A percentile compares a stretch with the other conserved stretches of the same genome.
Evolutionary conservation across 2,888 invertebrate species (phyloP).

Genomic region (Ypsolopha scabrella): DNA sequence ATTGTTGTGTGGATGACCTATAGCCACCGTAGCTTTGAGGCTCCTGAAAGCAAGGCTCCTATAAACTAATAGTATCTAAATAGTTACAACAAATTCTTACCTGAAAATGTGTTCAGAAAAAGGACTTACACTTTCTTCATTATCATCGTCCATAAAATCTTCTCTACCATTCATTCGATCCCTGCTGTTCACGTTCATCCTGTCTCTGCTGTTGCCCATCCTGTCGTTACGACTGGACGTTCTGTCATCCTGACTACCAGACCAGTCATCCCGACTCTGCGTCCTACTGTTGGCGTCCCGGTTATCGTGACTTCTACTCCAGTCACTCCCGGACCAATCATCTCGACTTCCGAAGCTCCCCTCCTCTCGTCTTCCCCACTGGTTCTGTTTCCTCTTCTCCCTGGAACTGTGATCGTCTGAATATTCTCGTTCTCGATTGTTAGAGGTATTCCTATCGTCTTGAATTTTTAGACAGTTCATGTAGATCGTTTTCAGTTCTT

Average conservation of each 20-base stretch:
- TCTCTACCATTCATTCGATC: conserved; percentile 19
- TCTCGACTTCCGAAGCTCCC: conserved; percentile 11
- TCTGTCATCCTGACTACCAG: background rate
- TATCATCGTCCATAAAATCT: conserved; percentile 29
- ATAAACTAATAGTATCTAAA: too few relatives aligned
- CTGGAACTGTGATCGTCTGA: conserved; percentile 33
- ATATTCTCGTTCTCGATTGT: conserved; percentile 19
- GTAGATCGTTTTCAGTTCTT: conserved; percentile 68
- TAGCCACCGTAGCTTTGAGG: background rate
- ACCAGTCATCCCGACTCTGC: background rate
- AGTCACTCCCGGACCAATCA: conserved; percentile 9
- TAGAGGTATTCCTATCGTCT: conserved; percentile 33
- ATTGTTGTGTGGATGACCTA: conserved; percentile 25
- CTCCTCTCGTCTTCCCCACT: conserved; percentile 14
- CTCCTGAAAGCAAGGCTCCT: too few relatives aligned
- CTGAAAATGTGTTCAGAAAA: too few relatives aligned
- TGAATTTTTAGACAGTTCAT: conserved; percentile 66
- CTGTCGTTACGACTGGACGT: conserved; percentile 14
- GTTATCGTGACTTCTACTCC: background rate
- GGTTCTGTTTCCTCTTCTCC: conserved; percentile 24
- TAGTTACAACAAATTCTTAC: too few relatives aligned
- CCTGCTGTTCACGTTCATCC: conserved; percentile 8
- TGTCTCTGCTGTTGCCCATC: conserved; percentile 1
- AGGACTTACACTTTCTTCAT: conserved; percentile 37
- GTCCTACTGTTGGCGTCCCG: background rate